Conservation (phyloP, 2,888 invertebrate genomes). For the Harpalus rufipes region DNA sequence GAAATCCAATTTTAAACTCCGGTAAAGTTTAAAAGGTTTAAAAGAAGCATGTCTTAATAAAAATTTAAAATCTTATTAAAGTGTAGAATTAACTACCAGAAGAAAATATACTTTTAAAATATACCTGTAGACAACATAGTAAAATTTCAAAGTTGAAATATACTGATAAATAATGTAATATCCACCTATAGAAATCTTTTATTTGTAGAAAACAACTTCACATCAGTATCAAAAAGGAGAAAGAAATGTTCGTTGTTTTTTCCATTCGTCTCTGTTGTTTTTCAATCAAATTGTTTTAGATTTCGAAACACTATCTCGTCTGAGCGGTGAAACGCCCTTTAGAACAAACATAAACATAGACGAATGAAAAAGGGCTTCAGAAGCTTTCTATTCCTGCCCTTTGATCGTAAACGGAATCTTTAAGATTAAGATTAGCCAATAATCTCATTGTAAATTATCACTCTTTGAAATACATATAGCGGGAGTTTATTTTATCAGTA, state of each 20-base stretch:
- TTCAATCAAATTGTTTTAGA: constrained; percentile 25
- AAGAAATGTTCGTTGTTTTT: constrained; percentile 11
- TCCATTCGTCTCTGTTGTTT: constrained; percentile 26
- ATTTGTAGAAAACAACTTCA: neutral
- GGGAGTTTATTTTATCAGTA: too few relatives aligned
- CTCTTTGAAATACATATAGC: too few relatives aligned
- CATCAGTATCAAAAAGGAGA: neutral
- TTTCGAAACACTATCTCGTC: constrained; percentile 21
- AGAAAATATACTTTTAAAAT: neutral
- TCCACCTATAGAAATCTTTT: constrained; percentile 8
- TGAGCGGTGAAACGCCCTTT: neutral
- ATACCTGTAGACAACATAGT: too few relatives aligned
- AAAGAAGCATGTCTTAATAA: constrained; percentile 17
- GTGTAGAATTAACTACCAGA: constrained; percentile 8
- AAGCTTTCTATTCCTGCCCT: neutral
- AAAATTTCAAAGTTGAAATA: too few relatives aligned
- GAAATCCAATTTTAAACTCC: constrained; percentile 32
- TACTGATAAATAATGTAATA: neutral
- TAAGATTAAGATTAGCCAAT: neutral
- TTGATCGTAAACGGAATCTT: neutral
- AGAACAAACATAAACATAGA: constrained; percentile 19
- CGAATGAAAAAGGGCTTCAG: neutral
- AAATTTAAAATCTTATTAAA: constrained; percentile 40
- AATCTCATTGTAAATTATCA: neutral
- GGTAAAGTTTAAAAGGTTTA: constrained; percentile 6